These are phyloP conservation scores for Toxostoma redivivum DNA, from an alignment of 2,113 vertebrate genomes.

Conservation along the genomic window DNA sequence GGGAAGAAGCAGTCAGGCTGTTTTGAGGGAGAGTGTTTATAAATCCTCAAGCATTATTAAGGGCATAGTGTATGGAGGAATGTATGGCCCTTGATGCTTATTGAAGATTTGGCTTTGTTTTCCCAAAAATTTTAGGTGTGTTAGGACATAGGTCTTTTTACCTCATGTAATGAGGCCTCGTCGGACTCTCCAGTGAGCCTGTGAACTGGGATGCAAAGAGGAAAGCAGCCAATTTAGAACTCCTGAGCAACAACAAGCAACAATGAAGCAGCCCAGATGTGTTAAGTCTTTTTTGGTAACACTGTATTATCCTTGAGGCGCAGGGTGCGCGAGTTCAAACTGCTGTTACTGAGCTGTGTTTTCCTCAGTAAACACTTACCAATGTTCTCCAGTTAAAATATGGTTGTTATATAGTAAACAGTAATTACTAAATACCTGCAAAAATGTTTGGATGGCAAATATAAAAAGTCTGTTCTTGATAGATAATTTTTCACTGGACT, in stretches of 20 bases:
- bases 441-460: not conserved
- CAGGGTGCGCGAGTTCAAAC: not conserved
- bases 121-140: not conserved
- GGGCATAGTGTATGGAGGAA: not conserved
- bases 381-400: not conserved
- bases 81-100: not conserved
- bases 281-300: not conserved
- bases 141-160: not conserved
- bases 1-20: not conserved
- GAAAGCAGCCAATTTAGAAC: not conserved
- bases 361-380: not conserved
- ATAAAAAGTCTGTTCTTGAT: not conserved
- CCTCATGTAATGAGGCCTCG: not conserved
- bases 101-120: not conserved
- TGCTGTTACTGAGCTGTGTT: not conserved
- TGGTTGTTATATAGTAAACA: not conserved
- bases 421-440: not conserved
- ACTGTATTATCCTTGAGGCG: not conserved
- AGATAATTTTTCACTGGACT: not conserved
- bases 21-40: not conserved
- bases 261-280: not conserved
- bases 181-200: not conserved
- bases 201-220: not conserved
- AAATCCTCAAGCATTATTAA: not conserved
- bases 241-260: not conserved